Base-by-base conservation (phyloP, 2,888 invertebrate genomes). In the Adelognathus sp. region DNA sequence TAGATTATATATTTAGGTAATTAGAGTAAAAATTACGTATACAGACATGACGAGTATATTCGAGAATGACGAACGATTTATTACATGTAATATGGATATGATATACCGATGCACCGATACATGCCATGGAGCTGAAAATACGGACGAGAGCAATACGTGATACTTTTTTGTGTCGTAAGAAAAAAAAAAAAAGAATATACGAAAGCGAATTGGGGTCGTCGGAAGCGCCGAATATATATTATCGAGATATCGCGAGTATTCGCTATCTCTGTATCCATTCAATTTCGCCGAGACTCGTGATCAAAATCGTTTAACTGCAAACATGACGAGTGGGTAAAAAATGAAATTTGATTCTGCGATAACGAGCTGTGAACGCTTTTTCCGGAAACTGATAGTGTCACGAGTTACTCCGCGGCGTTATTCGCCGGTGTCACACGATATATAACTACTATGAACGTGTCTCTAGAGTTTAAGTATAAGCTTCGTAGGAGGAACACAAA, bases 1-100 rank as follows among this genome's bases (percentile, higher is more conserved):
- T 84, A 85, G 84, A 84, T 85, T 85, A 88, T 88, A 88, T 88
- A 89, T 89, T 88, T 89, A 88, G 86, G 85, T 89, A 88, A 88
- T 85, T 88, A 88, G 86, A 87, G 83, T 85, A 84, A 83, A 85
- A 85, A 84, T 85, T 83, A 85, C 85, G 75, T 82, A 87, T 82
- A 79, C 77, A 74, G 73, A 78, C 71, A 76, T 54, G 72, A 73
- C 58, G 67, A 63, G 44, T 56, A 75, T 41, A 79, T 72, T 64
- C 70, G 52, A 63, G 75, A 78, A 61, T 50, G 52, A 72, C 52
- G 31, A 71, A 67, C 63, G 78, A 78, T 58, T 64, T 54, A 76
- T 80, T 64, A 73, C 66, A 50, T 33, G 52, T 33, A 69, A 21
- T 58, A 61, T 67, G 33, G 33, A 74, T 60, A 67, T 60, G 54